Evolutionary conservation across 2,797 vertebrate genomes (phyloP).

Genomic region (Gephyroberyx darwinii): DNA sequence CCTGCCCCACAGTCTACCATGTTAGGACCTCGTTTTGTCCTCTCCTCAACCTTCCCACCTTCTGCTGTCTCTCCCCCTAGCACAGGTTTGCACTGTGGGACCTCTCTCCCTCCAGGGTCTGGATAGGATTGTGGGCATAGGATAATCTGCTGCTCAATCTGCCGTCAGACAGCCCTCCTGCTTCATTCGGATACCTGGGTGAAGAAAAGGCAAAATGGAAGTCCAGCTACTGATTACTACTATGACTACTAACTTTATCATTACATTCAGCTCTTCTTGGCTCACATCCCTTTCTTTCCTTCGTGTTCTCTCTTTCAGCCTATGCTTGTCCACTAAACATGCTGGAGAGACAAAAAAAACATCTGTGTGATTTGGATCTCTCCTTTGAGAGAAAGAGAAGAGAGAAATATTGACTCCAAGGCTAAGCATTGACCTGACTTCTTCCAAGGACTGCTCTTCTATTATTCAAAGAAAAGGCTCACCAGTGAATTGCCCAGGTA

Average conservation of each 20-base stretch:
- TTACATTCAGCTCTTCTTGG: not conserved
- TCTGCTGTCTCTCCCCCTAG: slow-evolving; percentile 61
- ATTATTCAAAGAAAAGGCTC: slow-evolving; percentile 48
- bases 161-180: slow-evolving; percentile 26
- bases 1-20: slow-evolving; percentile 49
- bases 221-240: no score
- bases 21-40: slow-evolving; percentile 74
- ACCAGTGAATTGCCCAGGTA: slow-evolving; percentile 30
- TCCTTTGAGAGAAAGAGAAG: slow-evolving; percentile 6
- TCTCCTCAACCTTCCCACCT: slow-evolving; percentile 70
- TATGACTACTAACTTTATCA: not conserved
- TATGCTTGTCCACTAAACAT: slow-evolving; percentile 21
- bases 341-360: slow-evolving; percentile 31
- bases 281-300: slow-evolving; percentile 6
- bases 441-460: slow-evolving; percentile 50
- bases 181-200: slow-evolving; percentile 43
- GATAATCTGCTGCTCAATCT: slow-evolving; percentile 42
- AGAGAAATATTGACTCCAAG: slow-evolving; percentile 45
- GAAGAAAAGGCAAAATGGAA: not conserved
- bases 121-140: slow-evolving; percentile 6
- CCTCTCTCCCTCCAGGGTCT: slow-evolving; percentile 30
- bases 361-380: slow-evolving; percentile 22
- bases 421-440: slow-evolving; percentile 40
- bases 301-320: slow-evolving; percentile 12
- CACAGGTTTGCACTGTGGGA: slow-evolving; percentile 52